Evolutionary conservation across 2,113 vertebrate species (phyloP), one percentile per base, ranked within the genome.

Genomic region (Motacilla alba): DNA sequence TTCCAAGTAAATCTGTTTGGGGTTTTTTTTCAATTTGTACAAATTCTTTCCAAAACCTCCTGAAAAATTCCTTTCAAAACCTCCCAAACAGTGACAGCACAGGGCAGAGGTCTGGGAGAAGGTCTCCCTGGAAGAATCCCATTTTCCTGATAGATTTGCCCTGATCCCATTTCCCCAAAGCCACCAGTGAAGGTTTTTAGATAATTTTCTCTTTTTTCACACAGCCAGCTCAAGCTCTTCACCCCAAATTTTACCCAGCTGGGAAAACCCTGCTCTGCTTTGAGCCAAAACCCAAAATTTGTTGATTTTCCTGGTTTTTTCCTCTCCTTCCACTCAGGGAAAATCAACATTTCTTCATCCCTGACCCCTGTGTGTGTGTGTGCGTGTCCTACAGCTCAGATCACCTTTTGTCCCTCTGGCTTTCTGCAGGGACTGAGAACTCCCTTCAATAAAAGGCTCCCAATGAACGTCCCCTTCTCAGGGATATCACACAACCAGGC

Each of bases 401-500:
- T 83, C 21, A 1, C 58, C 95, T 95, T 97, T 97, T 93, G 96
- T 97, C 91, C 90, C 20, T 0, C 15, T 35, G 92, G 4, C 55
- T 97, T 95, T 96, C 96, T 76, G 94, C 69, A 64, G 96, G 69
- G 83, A 94, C 78, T 49, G 73, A 74, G 52, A 44, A 82, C 95
- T 96, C 86, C 90, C 91, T 50, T 64, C 93, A 83, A 85, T 88
- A 89, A 96, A 96, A 72, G 76, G 53, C 88, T 93, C 87, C 70
- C 66, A 52, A 74, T 11, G 93, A 85, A 50, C 44, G 58, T 73
- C 80, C 68, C 92, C 96, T 98, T 98, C 98, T 98, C 98, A 98
- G 97, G 98, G 97, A 97, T 98, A 98, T 98, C 98, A 97, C 68
- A 94, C 95, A 68, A 81, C 97, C 94, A 11, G 87, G 74, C 64